Evolutionary conservation across 1,140 invertebrate species (phyloP).

Genomic region (Drosophila biarmipes): DNA sequence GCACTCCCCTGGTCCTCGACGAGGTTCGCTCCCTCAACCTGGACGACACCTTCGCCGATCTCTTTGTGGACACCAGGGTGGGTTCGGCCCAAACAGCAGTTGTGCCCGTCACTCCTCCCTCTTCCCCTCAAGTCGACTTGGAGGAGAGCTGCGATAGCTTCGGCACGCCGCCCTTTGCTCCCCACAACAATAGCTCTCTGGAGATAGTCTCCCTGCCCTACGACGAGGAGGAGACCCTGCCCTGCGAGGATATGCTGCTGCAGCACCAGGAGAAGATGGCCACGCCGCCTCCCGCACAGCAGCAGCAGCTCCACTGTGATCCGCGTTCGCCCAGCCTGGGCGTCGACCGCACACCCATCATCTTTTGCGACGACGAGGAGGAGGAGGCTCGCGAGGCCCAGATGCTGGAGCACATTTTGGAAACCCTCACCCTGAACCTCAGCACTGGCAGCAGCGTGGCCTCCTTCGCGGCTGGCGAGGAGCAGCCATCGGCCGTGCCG

Average conservation of each 20-base stretch:
- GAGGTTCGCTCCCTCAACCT: constrained; percentile 76
- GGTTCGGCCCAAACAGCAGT: constrained; percentile 13
- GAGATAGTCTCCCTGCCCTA: constrained; percentile 63
- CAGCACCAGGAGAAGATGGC: background rate
- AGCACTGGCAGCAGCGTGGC: constrained; percentile 68
- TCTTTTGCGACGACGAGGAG: constrained; percentile 81
- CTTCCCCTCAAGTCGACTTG: background rate
- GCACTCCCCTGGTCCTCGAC: constrained; percentile 84
- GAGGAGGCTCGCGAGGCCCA: constrained; percentile 62
- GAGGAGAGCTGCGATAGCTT: constrained; percentile 32
- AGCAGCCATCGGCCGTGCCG: constrained; percentile 23
- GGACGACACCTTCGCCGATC: constrained; percentile 78
- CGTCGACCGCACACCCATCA: constrained; percentile 85
- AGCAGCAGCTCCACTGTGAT: constrained; percentile 57
- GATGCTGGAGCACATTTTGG: constrained; percentile 75
- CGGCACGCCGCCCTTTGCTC: constrained; percentile 1
- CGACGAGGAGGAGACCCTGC: constrained; percentile 70
- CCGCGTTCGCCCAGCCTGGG: constrained; percentile 85
- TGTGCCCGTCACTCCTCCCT: background rate
- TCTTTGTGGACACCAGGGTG: constrained; percentile 73
- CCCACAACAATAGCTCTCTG: constrained; percentile 59
- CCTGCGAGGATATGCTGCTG: constrained; percentile 46
- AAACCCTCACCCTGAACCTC: constrained; percentile 72
- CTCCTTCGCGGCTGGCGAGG: constrained; percentile 48
- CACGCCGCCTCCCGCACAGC: background rate